Conservation (phyloP, 2,797 vertebrate genomes). For the Rhincodon typus region DNA sequence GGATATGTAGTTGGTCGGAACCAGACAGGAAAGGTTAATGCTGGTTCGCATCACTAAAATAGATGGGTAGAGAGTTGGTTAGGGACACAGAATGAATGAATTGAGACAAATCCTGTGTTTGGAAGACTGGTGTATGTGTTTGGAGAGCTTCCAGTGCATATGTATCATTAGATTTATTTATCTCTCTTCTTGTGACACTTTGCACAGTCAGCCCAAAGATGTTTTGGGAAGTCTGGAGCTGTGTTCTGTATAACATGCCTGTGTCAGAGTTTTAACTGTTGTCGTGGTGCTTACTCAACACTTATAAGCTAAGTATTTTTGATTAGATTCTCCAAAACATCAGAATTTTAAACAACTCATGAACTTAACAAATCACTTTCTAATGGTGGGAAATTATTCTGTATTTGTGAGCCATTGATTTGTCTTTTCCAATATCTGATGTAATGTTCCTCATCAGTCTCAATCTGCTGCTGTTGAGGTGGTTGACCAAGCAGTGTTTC, state of each 20-base stretch:
- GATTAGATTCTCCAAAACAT: no score
- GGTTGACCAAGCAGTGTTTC: no score
- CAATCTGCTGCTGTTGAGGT: no score
- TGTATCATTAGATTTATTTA: neutral
- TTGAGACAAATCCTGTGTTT: neutral
- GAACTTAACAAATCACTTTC: no score
- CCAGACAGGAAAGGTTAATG: neutral
- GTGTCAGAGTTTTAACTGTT: neutral
- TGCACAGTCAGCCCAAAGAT: neutral
- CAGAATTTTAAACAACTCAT: no score
- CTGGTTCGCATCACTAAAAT: neutral
- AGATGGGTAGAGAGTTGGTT: neutral
- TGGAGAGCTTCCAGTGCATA: neutral
- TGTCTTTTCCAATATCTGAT: no score
- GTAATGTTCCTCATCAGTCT: no score
- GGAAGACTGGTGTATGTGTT: neutral
- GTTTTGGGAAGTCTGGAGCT: neutral
- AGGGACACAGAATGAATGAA: neutral
- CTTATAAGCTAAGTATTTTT: neutral
- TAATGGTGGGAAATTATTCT: no score
- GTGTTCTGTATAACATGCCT: no score
- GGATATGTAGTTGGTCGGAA: no score
- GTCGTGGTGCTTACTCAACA: neutral
- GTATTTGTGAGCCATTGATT: no score
- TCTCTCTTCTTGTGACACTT: neutral